A percentile compares a stretch with the other conserved stretches of the same genome.
These are phyloP conservation scores for Dorcus parallelipipedus DNA, from an alignment of 2,888 invertebrate species.

Conservation along the genomic window DNA sequence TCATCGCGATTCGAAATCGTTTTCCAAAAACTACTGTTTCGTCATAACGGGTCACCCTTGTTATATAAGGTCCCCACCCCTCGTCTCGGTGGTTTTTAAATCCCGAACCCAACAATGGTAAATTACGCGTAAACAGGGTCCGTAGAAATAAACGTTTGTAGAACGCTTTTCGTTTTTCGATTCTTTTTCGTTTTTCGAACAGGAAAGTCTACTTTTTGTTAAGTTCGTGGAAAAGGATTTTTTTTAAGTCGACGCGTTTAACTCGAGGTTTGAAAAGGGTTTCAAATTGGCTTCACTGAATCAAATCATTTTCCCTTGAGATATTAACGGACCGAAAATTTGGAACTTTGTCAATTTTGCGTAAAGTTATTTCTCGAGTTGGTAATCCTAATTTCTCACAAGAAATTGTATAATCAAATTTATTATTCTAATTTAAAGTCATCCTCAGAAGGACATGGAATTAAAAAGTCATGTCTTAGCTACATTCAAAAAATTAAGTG, in stretches of 20 bases:
- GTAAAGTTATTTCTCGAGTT: too few relatives aligned
- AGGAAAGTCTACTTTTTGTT: background rate
- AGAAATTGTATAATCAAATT: too few relatives aligned
- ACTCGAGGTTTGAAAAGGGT: background rate
- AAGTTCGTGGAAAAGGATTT: background rate
- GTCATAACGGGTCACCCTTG: constrained; percentile 24
- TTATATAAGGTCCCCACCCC: constrained; percentile 35
- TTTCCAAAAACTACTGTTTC: constrained; percentile 21
- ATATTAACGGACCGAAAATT: too few relatives aligned
- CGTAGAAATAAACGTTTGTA: background rate
- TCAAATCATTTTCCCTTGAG: too few relatives aligned
- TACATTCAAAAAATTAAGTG: too few relatives aligned
- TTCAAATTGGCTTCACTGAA: background rate
- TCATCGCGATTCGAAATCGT: constrained; percentile 15
- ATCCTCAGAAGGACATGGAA: too few relatives aligned
- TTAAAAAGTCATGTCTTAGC: too few relatives aligned
- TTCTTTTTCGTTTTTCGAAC: background rate
- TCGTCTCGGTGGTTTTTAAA: constrained; percentile 26
- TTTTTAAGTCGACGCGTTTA: background rate
- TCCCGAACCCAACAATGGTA: constrained; percentile 36
- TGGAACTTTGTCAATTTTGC: too few relatives aligned
- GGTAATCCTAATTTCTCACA: too few relatives aligned
- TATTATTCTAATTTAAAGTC: too few relatives aligned
- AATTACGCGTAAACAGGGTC: constrained; percentile 43
- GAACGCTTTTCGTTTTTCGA: background rate